Evolutionary conservation across 2,113 vertebrate species (phyloP), one percentile per base, ranked within the genome.

Genomic region (Lontra canadensis): DNA sequence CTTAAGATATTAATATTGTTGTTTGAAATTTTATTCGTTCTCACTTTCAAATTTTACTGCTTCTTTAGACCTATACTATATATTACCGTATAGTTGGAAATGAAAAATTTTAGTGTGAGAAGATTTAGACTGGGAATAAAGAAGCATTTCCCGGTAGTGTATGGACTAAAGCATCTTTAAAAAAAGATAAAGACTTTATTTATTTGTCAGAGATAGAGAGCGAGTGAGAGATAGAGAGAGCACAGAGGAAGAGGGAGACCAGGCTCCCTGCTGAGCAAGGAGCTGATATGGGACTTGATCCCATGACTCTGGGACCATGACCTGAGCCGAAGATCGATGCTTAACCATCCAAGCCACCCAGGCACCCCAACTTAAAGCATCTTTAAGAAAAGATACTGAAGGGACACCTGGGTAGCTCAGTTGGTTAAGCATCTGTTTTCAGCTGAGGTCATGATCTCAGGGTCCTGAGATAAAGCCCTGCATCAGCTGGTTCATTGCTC

Each of bases 31-130:
- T 91, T 94, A 23, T 42, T 97, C 23, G 4, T 88, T 49, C 47
- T 95, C 0, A 26, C 61, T 97, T 97, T 21, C 78, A 86, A 69
- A 73, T 92, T n/a, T 92, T 91, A 82, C n/a, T 90, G 42, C 63
- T 21, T 79, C 2, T 59, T 94, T 97, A 44, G 2, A n/a, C 61
- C 80, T 97, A 4, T 92, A 9, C 49, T n/a, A 4, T 82, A 86
- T 94, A 78, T 97, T 95, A 61, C 36, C 47, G 4, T 13, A 1
- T 57, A 79, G 44, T 89, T 93, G 23, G 36, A 76, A 76, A 76
- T 31, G 26, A 47, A 76, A 92, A 88, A 73, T 83, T 86, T 39
- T 1, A 89, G 31, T 36, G 31, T 59, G 61, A 95, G 34, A 21
- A 76, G 20, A 96, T 71, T 55, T 52, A 69, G 57, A 25, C n/a